Percentiles rank a stretch among this genome's conserved stretches.
These are phyloP conservation scores for Hipparchia sbordonii DNA, from an alignment of 2,888 invertebrate genomes.

Conservation along the genomic window DNA sequence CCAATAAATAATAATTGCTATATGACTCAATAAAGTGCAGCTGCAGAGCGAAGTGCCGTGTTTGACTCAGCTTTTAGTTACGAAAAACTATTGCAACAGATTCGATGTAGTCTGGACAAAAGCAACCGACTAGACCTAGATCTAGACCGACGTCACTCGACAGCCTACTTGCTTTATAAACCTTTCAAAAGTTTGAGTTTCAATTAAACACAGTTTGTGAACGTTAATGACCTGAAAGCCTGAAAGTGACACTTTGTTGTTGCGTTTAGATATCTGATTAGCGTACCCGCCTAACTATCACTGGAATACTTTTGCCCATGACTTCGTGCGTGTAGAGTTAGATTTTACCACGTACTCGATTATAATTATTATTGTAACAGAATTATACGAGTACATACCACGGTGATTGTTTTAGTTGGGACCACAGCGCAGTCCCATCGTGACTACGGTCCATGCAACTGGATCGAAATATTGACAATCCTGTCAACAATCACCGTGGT, in stretches of 20 bases:
- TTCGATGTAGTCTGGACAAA: constrained; percentile 41
- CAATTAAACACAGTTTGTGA: neutral
- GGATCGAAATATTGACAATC: no score
- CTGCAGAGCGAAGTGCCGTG: constrained; percentile 26
- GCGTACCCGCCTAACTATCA: neutral
- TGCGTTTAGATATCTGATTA: neutral
- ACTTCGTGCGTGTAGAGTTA: no score
- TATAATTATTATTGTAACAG: no score
- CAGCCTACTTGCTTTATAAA: constrained; percentile 29
- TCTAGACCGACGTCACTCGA: constrained; percentile 35
- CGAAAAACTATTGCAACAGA: constrained; percentile 43
- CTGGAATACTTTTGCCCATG: neutral
- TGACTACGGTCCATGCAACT: no score
- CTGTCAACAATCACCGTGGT: no score
- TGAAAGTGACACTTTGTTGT: neutral
- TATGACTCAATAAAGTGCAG: constrained; percentile 30
- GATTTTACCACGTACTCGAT: no score
- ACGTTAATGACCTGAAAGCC: neutral
- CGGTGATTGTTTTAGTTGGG: no score
- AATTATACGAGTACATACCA: no score
- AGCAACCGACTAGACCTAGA: constrained; percentile 32
- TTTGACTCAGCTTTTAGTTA: constrained; percentile 39
- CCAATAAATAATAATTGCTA: constrained; percentile 17
- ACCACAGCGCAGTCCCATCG: no score
- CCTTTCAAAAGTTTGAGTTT: constrained; percentile 11